Evolutionary conservation across 2,113 vertebrate species (phyloP), one percentile per base, ranked within the genome.

Genomic region (Vireo altiloquus): DNA sequence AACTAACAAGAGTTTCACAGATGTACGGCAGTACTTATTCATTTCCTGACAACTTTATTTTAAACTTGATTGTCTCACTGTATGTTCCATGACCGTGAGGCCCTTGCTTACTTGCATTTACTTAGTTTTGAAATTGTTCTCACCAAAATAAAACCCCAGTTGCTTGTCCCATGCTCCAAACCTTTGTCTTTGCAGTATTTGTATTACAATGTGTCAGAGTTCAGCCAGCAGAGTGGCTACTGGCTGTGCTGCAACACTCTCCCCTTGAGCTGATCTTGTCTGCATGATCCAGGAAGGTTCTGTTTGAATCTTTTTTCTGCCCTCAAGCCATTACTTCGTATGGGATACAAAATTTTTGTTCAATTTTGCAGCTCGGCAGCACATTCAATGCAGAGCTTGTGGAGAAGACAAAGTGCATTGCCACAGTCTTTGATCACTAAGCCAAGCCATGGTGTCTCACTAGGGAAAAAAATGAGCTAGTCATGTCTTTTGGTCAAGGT

Each of bases 11-110:
- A 83, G 33, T 83, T 86, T 80, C 42, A 81, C 23, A 74, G 49
- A 74, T 61, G 19, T 33, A 47, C 20, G 22, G 28, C 31, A 83
- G 37, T 42, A 59, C 2, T 53, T 76, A 52, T 1, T 54, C 40
- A 81, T 87, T 78, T 95, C 40, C 60, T 57, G 20, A 9, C 6
- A 80, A 90, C 5, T 57, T 95, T 64, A 50, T 72, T 60, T 69
- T 54, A 47, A 65, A 69, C 44, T 46, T 20, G 9, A 57, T 86
- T 72, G 57, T 27, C 20, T 64, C 35, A 16, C 16, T 57, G 5
- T n/a, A 4, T 70, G 11, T 85, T 88, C 22, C 20, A 13, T 20
- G 10, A 35, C 46, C 44, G 15, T 49, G 53, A 91, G 57, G 2
- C 9, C 9, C 16, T 44, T 72, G 15, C 44, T 83, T 80, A 37